phyloP scores from a whole-genome alignment of 2,113 vertebrate species.

The Colossoma macropomum region DNA sequence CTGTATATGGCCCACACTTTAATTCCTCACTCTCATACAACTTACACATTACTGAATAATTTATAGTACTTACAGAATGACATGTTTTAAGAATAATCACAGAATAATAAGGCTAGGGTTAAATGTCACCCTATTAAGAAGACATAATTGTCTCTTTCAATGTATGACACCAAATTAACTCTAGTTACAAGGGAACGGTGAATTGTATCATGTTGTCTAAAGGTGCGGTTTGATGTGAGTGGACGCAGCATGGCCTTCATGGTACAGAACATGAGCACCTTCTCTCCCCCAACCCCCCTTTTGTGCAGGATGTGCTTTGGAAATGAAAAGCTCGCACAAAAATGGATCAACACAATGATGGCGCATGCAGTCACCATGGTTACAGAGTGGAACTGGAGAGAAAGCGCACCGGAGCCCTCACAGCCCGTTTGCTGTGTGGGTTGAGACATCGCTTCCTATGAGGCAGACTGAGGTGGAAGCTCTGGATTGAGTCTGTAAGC shows the following conservation, averaged over 20 bases:
- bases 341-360: slow-evolving; percentile 42
- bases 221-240: not conserved
- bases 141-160: not conserved
- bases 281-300: slow-evolving; percentile 22
- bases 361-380: slow-evolving; percentile 59
- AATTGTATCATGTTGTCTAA: not conserved
- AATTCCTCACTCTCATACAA: too few relatives aligned
- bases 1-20: too few relatives aligned
- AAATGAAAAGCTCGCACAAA: slow-evolving; percentile 51
- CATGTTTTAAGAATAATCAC: not conserved
- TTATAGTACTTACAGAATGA: too few relatives aligned
- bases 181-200: too few relatives aligned
- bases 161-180: not conserved
- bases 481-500: not conserved
- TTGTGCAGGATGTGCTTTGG: slow-evolving; percentile 5
- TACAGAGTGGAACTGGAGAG: slow-evolving; percentile 45
- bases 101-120: not conserved
- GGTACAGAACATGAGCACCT: slow-evolving; percentile 26
- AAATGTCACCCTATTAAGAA: not conserved
- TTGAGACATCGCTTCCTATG: slow-evolving; percentile 40
- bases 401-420: slow-evolving; percentile 42
- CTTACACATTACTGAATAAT: too few relatives aligned
- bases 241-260: not conserved
- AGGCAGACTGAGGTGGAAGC: slow-evolving; percentile 43
- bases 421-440: slow-evolving; percentile 42